These are phyloP conservation scores for Menidia menidia DNA, from an alignment of 2,797 vertebrate genomes.

Conservation along the genomic window DNA sequence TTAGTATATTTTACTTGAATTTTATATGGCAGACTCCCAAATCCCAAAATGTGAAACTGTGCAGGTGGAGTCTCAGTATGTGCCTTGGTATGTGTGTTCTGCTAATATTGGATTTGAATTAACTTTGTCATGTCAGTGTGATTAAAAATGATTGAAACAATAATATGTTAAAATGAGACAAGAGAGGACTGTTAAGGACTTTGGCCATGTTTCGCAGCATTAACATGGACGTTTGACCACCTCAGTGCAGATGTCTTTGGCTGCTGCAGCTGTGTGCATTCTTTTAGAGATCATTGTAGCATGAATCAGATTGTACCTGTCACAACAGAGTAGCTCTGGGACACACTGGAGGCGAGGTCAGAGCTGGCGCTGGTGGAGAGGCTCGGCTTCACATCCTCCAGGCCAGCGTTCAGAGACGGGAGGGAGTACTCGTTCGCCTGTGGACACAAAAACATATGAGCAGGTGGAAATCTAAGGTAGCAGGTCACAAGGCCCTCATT, in stretches of 20 bases:
- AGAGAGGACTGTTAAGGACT: conserved; percentile 18
- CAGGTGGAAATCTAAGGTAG: conserved; percentile 24
- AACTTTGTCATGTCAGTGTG: not conserved
- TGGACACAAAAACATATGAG: conserved; percentile 59
- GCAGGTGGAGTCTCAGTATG: not conserved
- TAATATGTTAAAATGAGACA: not conserved
- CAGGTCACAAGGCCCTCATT: conserved; percentile 10
- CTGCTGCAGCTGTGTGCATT: conserved; percentile 50
- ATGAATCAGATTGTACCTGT: conserved; percentile 88
- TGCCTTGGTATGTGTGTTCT: not conserved
- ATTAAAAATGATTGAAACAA: not conserved
- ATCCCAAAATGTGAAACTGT: not conserved
- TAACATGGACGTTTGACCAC: conserved; percentile 17
- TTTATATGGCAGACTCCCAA: not conserved
- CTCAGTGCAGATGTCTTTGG: conserved; percentile 42
- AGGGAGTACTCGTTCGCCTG: conserved; percentile 99
- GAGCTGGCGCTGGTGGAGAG: conserved; percentile 96
- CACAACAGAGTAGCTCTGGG: conserved; percentile 98
- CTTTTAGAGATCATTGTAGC: conserved; percentile 54
- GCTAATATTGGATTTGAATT: not conserved
- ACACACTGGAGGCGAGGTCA: conserved; percentile 97
- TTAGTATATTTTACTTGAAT: not conserved
- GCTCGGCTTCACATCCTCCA: conserved; percentile 99
- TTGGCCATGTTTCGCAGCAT: conserved; percentile 17
- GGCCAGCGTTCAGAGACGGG: conserved; percentile 94